Percentiles rank a stretch among this genome's conserved stretches.
phyloP scores from a whole-genome alignment of 2,888 invertebrate species.

The Brenthis hecate region DNA sequence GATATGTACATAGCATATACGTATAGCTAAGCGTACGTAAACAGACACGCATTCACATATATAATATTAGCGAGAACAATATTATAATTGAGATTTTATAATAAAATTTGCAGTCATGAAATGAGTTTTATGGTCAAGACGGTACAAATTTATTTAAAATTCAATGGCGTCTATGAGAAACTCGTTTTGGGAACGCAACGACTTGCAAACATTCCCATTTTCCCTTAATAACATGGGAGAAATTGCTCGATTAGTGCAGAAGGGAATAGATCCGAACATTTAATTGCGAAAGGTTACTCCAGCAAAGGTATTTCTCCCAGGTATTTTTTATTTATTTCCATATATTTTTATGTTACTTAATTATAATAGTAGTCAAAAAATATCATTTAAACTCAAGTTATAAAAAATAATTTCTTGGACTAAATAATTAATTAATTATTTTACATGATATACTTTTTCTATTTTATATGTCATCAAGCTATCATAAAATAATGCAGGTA shows the following conservation, averaged over 20 bases:
- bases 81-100: background rate
- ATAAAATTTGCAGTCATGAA: background rate
- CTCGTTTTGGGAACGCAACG: slow-evolving; percentile 75
- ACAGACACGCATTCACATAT: no score
- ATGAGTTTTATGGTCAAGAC: background rate
- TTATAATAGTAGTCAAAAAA: background rate
- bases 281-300: slow-evolving; percentile 52
- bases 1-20: no score
- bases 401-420: no score
- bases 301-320: slow-evolving; percentile 17
- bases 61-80: no score
- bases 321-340: slow-evolving; percentile 22
- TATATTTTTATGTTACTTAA: no score
- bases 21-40: no score
- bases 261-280: slow-evolving; percentile 61
- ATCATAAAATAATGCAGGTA: no score
- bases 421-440: no score
- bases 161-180: slow-evolving; percentile 78
- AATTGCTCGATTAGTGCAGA: slow-evolving; percentile 77
- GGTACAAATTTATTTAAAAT: slow-evolving; percentile 76
- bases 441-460: no score
- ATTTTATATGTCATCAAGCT: no score
- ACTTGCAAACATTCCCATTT: slow-evolving; percentile 78
- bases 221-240: slow-evolving; percentile 77
- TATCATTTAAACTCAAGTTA: background rate